Evolutionary conservation across 1,140 invertebrate genomes (phyloP), one percentile per base, ranked within the genome.

Genomic region (Trachymyrmex septentrionalis): DNA sequence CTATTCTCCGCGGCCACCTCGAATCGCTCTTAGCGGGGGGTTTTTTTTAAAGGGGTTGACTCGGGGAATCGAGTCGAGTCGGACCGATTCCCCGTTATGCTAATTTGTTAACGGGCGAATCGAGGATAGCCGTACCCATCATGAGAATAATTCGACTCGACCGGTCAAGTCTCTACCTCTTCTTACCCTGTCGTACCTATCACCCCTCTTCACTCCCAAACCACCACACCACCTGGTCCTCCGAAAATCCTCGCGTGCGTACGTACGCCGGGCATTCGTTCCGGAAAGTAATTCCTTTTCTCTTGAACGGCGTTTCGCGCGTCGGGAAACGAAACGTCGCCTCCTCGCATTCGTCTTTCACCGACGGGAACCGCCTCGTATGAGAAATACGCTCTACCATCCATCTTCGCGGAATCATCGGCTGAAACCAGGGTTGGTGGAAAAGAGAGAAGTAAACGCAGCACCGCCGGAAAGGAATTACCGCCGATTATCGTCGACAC

Each of bases 71-170:
- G 67, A 82, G 63, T 82, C 67, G 77, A 57, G 92, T 94, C 92
- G 92, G 92, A 90, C 94, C 94, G 93, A 94, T 94, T 94, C 94
- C 93, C 92, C 92, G 93, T 95, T 95, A 95, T 95, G 94, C 93
- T 95, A 95, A 95, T 94, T 94, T 93, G 93, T 94, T 94, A 95
- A 94, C 94, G 92, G 93, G 93, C 91, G 87, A 87, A 91, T 16
- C 93, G 88, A 44, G 91, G 91, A 92, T 92, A 91, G 90, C 86
- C 86, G 82, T 80, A 85, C 73, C 89, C 75, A 61, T 44, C 24
- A 61, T 87, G 92, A 93, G 93, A 93, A 93, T 93, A 93, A 94
- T 93, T 92, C 91, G 85, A 73, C 87, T 72, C 88, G 55, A 84
- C 88, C 91, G 80, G 85, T 78, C 86, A 86, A 86, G 85, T 85